phyloP scores from a whole-genome alignment of 1,140 invertebrate species.

The Drosophila baimaii region DNA sequence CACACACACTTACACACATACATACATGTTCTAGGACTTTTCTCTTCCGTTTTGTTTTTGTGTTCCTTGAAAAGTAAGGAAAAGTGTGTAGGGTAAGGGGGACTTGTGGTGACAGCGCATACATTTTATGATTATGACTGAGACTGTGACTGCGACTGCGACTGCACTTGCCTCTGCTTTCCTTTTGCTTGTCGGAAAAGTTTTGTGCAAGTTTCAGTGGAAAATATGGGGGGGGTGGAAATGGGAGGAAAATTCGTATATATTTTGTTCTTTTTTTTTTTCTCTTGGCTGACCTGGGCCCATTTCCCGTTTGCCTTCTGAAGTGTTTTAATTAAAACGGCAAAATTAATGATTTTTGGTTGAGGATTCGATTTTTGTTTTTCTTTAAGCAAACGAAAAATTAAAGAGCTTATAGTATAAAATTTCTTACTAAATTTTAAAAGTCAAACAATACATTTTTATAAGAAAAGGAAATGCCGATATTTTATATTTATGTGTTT shows the following conservation, averaged over 20 bases:
- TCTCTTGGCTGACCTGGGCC: slow-evolving; percentile 18
- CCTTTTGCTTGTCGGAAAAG: slow-evolving; percentile 20
- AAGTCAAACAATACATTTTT: too few species aligned
- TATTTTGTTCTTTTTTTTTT: slow-evolving; percentile 11
- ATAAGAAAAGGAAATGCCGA: too few species aligned
- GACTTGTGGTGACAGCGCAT: slow-evolving; percentile 62
- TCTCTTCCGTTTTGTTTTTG: slow-evolving; percentile 33
- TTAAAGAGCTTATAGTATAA: neutral
- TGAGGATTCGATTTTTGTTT: slow-evolving; percentile 17
- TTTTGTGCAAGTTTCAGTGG: slow-evolving; percentile 11
- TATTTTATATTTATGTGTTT: too few species aligned
- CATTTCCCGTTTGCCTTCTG: slow-evolving; percentile 36
- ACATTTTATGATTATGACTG: slow-evolving; percentile 82
- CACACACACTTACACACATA: slow-evolving; percentile 7
- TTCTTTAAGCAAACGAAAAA: neutral
- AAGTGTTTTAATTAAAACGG: slow-evolving; percentile 79
- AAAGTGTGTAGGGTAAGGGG: slow-evolving; percentile 1
- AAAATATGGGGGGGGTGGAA: slow-evolving; percentile 16
- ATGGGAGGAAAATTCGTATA: slow-evolving; percentile 20
- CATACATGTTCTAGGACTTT: slow-evolving; percentile 1
- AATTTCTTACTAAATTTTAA: too few species aligned
- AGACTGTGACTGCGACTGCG: slow-evolving; percentile 64
- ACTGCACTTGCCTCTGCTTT: slow-evolving; percentile 33
- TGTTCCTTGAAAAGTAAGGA: neutral
- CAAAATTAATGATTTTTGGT: slow-evolving; percentile 69